Evolutionary conservation across 2,888 invertebrate genomes (phyloP), one percentile per base, ranked within the genome.

Genomic region (Troides helena): DNA sequence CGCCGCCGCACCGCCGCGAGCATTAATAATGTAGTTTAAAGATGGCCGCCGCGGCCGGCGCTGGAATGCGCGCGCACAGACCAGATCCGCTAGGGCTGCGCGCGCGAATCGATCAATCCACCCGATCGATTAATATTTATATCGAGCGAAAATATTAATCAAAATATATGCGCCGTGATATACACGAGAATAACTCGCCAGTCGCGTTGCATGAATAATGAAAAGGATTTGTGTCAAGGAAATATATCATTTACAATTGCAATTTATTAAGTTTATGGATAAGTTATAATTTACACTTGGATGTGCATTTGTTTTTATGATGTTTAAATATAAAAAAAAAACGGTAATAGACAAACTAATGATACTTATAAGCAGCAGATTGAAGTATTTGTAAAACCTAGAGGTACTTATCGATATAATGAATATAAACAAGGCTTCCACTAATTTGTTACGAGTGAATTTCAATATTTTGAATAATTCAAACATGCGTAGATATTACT

Each of bases 1-100:
- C 77, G 76, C 79, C 25, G 25, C 84, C 81, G 85, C 25, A 25
- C 25, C 77, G 77, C 79, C 81, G 88, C 84, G 81, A 84, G 88
- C 90, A 90, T 90, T 90, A 89, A 90, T 91, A 90, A 91, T 91
- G 90, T 88, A 90, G 77, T 88, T 88, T 88, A 85, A 92, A 92
- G 88, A 91, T 91, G 91, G 90, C 92, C 84, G 83, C 80, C 76
- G 77, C 92, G 85, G 82, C 80, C 75, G 76, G 68, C 74, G 75
- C 77, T 78, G 91, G 92, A 90, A 92, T 91, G 92, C 85, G 84
- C 81, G 78, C 81, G 78, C 78, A 72, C 71, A 81, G 81, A 80
- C 84, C 83, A 80, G 82, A 79, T 78, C 66, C 63, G 56, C 43
- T 83, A 85, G 85, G 77, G 84, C 78, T 81, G 84, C 75, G 81